phyloP scores from a whole-genome alignment of 2,797 vertebrate genomes.

The Anguilla marmorata region DNA sequence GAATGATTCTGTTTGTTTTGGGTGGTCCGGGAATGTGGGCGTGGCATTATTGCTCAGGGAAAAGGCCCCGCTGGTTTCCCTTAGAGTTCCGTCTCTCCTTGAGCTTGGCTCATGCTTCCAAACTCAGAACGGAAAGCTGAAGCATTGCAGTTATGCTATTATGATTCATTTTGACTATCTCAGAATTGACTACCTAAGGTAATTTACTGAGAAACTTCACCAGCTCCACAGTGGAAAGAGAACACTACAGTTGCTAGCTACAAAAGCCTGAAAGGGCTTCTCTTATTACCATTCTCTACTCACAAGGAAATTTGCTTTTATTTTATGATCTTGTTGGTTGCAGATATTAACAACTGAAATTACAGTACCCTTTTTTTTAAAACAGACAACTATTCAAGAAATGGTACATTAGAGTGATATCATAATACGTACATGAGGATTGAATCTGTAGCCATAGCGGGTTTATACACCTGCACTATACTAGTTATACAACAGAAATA shows the following conservation, averaged over 20 bases:
- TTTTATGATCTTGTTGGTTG: not conserved
- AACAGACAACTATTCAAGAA: not conserved
- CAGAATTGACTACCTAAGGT: not conserved
- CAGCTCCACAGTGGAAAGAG: not conserved
- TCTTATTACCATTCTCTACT: not conserved
- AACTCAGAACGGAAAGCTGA: not conserved
- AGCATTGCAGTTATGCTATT: not conserved
- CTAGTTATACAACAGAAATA: no score
- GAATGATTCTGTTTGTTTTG: slow-evolving; percentile 69
- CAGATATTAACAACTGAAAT: not conserved
- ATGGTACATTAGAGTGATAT: not conserved
- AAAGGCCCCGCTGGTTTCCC: not conserved
- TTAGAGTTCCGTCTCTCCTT: not conserved
- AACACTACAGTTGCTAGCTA: not conserved
- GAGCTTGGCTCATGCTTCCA: not conserved
- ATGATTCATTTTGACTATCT: not conserved
- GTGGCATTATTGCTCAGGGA: not conserved
- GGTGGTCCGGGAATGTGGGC: slow-evolving; percentile 51
- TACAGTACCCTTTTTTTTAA: not conserved
- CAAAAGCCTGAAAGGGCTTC: not conserved
- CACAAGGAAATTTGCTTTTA: not conserved
- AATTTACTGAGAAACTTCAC: not conserved
- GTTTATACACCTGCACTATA: no score
- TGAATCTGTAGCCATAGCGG: no score
- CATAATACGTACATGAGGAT: not conserved